A percentile compares a stretch with the other conserved stretches of the same genome.
phyloP scores from a whole-genome alignment of 2,113 vertebrate genomes.

The Aegithalos caudatus region DNA sequence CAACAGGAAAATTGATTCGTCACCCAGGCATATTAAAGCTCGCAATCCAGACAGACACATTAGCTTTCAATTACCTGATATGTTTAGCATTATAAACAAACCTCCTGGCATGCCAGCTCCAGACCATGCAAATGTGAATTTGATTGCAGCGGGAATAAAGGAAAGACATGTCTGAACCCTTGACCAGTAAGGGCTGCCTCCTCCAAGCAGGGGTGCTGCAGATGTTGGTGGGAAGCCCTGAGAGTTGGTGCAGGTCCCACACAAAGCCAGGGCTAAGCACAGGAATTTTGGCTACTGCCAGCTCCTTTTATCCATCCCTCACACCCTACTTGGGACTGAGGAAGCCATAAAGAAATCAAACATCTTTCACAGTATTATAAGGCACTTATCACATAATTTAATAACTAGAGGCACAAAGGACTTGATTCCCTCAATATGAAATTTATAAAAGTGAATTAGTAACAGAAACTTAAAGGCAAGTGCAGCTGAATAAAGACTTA shows the following conservation, averaged over 20 bases:
- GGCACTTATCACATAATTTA: slow-evolving; percentile 66
- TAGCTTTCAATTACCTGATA: slow-evolving; percentile 70
- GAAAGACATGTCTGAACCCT: background rate
- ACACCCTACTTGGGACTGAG: background rate
- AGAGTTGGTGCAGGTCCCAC: background rate
- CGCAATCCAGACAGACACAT: slow-evolving; percentile 50
- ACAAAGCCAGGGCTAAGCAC: background rate
- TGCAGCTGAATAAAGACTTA: slow-evolving; percentile 36
- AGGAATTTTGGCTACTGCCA: fast-evolving
- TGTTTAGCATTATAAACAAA: slow-evolving; percentile 68
- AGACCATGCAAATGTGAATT: background rate
- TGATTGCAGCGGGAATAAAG: background rate
- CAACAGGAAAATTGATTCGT: slow-evolving; percentile 59
- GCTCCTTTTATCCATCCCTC: background rate
- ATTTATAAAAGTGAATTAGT: slow-evolving; percentile 61
- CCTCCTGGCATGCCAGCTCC: background rate
- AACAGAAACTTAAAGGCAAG: slow-evolving; percentile 57
- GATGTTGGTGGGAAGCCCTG: background rate
- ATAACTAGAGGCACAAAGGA: slow-evolving; percentile 48
- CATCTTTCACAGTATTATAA: slow-evolving; percentile 57
- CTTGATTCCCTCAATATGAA: slow-evolving; percentile 66
- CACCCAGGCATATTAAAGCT: slow-evolving; percentile 44
- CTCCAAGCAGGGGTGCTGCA: background rate
- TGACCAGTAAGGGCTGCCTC: background rate
- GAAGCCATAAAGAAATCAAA: slow-evolving; percentile 46